phyloP scores from a whole-genome alignment of 2,888 invertebrate genomes.

The Frankliniella intonsa region DNA sequence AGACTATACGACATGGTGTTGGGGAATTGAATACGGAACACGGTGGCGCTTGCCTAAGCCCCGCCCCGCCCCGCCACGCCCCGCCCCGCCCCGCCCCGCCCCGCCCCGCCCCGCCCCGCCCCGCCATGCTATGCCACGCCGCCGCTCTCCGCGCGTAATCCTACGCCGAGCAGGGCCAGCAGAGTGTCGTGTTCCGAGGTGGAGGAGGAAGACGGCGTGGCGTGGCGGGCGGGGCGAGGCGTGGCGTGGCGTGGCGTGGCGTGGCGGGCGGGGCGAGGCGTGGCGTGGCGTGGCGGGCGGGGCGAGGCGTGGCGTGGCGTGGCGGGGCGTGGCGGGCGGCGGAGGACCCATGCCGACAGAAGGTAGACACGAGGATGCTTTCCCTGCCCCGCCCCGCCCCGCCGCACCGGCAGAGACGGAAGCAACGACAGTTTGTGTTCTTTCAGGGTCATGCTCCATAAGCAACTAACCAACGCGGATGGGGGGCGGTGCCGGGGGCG shows the following conservation, averaged over 20 bases:
- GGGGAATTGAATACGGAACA: no score
- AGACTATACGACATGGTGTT: no score
- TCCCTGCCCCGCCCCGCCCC: background rate
- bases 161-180: no score
- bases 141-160: no score
- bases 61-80: no score
- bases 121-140: no score
- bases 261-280: background rate
- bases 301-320: background rate
- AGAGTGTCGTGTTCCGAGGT: no score
- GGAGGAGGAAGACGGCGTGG: no score
- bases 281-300: background rate
- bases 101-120: no score
- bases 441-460: slow-evolving; percentile 8
- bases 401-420: background rate
- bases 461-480: background rate
- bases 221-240: no score
- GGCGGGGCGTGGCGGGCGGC: background rate
- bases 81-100: no score
- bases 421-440: slow-evolving; percentile 1
- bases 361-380: background rate
- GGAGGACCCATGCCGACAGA: background rate
- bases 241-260: background rate
- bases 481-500: background rate
- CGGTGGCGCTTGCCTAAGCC: no score